phyloP scores from a whole-genome alignment of 2,113 vertebrate genomes.

The Callionymus lyra region DNA sequence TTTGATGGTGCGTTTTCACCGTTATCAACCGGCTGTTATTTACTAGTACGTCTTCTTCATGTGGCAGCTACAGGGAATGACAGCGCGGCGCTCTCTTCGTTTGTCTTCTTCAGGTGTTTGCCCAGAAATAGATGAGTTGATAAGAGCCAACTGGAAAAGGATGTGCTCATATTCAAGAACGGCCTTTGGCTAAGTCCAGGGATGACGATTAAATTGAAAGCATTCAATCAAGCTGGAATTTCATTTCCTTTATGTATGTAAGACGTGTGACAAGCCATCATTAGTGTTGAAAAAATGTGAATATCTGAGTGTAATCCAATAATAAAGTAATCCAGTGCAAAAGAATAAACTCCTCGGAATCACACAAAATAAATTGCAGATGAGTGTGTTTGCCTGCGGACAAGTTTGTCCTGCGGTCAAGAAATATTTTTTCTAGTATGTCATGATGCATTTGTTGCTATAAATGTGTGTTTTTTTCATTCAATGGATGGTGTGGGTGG shows the following conservation, averaged over 20 bases:
- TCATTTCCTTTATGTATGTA: slow-evolving; percentile 33
- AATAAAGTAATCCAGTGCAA: neutral
- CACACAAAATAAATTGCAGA: too few relatives aligned
- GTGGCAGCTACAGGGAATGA: slow-evolving; percentile 21
- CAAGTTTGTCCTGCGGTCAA: too few relatives aligned
- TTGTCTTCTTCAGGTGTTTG: slow-evolving; percentile 21
- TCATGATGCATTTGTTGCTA: too few relatives aligned
- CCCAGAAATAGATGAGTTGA: slow-evolving; percentile 1
- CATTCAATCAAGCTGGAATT: slow-evolving; percentile 43
- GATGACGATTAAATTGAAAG: slow-evolving; percentile 42
- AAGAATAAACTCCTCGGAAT: neutral
- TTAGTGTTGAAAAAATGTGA: slow-evolving; percentile 8
- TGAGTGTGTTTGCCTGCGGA: too few relatives aligned
- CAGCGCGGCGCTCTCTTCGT: neutral
- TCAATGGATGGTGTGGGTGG: too few relatives aligned
- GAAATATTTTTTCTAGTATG: too few relatives aligned
- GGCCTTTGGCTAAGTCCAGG: slow-evolving; percentile 25
- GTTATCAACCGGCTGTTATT: slow-evolving; percentile 67
- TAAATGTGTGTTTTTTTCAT: too few relatives aligned
- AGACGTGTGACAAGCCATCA: neutral
- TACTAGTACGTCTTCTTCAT: slow-evolving; percentile 53
- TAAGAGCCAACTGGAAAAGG: neutral
- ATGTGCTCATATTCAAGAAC: slow-evolving; percentile 14
- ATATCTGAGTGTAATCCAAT: slow-evolving; percentile 1
- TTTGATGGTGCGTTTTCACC: slow-evolving; percentile 63